Conservation (phyloP, 2,113 vertebrate species). For the Xyrauchen texanus region DNA sequence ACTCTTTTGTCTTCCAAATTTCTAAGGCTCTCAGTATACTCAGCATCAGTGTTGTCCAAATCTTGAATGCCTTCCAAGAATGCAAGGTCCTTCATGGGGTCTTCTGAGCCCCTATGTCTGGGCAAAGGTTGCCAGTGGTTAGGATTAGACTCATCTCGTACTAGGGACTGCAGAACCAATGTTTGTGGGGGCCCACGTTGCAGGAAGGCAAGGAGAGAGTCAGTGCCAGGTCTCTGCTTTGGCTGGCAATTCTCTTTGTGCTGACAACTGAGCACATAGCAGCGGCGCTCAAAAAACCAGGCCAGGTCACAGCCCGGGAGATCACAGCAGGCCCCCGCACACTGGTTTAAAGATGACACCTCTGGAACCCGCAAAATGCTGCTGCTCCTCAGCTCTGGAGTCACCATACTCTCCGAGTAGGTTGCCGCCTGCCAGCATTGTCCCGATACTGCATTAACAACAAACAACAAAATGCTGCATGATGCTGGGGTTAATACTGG, state of each 20-base stretch:
- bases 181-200: constrained; percentile 72
- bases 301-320: constrained; percentile 81
- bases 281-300: constrained; percentile 86
- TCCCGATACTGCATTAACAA: constrained; percentile 73
- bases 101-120: constrained; percentile 64
- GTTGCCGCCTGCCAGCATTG: constrained; percentile 83
- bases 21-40: constrained; percentile 74
- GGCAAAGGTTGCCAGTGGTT: constrained; percentile 65
- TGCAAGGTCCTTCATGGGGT: constrained; percentile 77
- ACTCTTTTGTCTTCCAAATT: constrained; percentile 55
- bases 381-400: constrained; percentile 76
- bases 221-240: constrained; percentile 72
- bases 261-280: constrained; percentile 86
- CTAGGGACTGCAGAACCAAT: constrained; percentile 70
- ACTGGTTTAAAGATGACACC: constrained; percentile 72
- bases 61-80: constrained; percentile 69
- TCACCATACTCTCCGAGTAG: constrained; percentile 79
- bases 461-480: not conserved
- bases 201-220: constrained; percentile 83
- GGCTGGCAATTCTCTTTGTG: constrained; percentile 78
- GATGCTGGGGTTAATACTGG: not conserved
- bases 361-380: constrained; percentile 81
- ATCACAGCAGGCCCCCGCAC: constrained; percentile 81
- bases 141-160: constrained; percentile 70
- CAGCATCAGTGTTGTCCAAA: constrained; percentile 65